Conservation (phyloP, 2,888 invertebrate species). For the Gerris lacustris region DNA sequence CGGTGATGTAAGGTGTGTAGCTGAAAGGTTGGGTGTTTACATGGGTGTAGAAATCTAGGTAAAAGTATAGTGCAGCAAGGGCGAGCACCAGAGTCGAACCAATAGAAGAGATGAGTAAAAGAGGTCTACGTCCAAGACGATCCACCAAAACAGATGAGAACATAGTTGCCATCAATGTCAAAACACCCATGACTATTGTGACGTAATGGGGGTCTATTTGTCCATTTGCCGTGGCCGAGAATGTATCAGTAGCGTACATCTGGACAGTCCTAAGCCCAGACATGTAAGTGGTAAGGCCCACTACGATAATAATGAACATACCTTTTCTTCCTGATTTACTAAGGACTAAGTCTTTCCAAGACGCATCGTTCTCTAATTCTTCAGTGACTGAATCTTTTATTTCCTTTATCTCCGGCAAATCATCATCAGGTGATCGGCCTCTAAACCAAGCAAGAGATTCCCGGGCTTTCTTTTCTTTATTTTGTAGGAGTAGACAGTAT, state of each 20-base stretch:
- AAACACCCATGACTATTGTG: constrained; percentile 26
- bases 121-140: constrained; percentile 24
- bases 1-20: constrained; percentile 41
- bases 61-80: constrained; percentile 22
- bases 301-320: constrained; percentile 19
- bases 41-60: constrained; percentile 18
- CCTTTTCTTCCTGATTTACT: constrained; percentile 18
- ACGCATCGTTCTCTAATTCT: constrained; percentile 20
- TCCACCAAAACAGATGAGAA: constrained; percentile 25
- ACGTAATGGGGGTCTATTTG: constrained; percentile 12
- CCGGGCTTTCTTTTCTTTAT: neutral
- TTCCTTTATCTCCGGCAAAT: constrained; percentile 16
- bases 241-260: constrained; percentile 26
- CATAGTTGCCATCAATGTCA: constrained; percentile 25
- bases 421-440: neutral
- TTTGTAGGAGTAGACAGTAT: neutral
- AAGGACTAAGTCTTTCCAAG: constrained; percentile 21
- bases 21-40: constrained; percentile 37
- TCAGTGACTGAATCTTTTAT: constrained; percentile 20
- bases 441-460: constrained; percentile 8
- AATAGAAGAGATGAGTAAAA: constrained; percentile 24
- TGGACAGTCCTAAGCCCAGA: constrained; percentile 23
- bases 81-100: constrained; percentile 20
- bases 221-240: constrained; percentile 17
- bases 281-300: constrained; percentile 18